Evolutionary conservation across 2,888 invertebrate species (phyloP), one percentile per base, ranked within the genome.

Genomic region (Sthenelais limicola): DNA sequence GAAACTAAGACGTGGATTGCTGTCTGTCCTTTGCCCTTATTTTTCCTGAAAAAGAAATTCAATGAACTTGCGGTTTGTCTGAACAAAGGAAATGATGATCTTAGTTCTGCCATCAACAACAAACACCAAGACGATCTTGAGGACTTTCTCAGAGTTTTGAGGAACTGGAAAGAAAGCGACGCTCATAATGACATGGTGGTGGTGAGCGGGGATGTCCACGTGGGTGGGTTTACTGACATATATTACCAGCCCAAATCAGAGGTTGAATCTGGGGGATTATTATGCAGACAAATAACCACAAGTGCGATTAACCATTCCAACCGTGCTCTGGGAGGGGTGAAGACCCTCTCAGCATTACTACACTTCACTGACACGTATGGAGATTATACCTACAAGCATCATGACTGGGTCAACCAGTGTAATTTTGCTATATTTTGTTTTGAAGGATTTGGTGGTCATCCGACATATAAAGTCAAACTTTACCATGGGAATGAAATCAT

Each of bases 31-130:
- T n/a, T 69, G 32, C 70, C 70, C 2, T 35, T 69, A 1, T 15
- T 69, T 15, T 69, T 69, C 54, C 54, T 69, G 5, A 69, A 69
- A 38, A 32, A 51, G 54, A 69, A 69, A 33, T 30, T 69, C 54
- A 69, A 54, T 24, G 70, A 54, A 28, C 1, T 54, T 12, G 24
- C 33, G 30, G 32, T 35, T 9, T 24, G 15, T 3, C 33, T 9
- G 9, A 32, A 18, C 18, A 38, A 43, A 12, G 18, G 33, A 12
- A 33, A 52, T 26, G 70, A 69, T 12, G 70, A 69, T 26, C n/a
- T 69, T 33, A 43, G 12, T 24, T 32, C 26, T 24, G 52, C 54
- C 35, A 69, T 69, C 52, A 69, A 69, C 54, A 28, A 26, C 5
- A 3, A 32, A 2, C 52, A 69, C 70, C 32, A 43, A 35, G 24